Base-by-base conservation (phyloP, 2,113 vertebrate species). In the Prionailurus bengalensis region DNA sequence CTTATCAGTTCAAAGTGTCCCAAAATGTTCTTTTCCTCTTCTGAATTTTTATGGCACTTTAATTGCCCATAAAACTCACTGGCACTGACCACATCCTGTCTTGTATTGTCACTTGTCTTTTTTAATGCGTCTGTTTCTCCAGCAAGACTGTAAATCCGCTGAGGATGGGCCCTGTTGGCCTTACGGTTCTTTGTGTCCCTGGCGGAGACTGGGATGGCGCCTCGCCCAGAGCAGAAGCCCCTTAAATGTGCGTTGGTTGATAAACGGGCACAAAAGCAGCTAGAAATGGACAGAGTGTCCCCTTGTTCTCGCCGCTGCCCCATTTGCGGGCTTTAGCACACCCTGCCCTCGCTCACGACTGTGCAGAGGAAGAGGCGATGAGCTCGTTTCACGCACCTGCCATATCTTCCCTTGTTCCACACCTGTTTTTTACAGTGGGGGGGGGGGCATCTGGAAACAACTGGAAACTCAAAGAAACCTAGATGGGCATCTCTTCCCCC, bases 21-120 rank as follows among this genome's bases (percentile, higher is more conserved):
- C 70, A 31, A 45, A 58, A 45, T 29, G 19, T 80, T 83, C 68
- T 87, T 36, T 31, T 82, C 66, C 33, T 94, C 13, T 66, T 81
- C 78, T 53, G 36, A 73, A 76, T 93, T 84, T 96, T 89, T 76
- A 80, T 61, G 70, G 39, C 74, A 61, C 33, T 81, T 95, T 83
- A 55, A 79, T 29, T 48, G 78, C 66, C 86, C 53, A 11, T 66
- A 84, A 93, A 66, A 39, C 86, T 68, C 83, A 10, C 12, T 66
- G 70, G 94, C 51, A 13, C 58, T 71, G 94, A 31, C 48, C 73
- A 39, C 36, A 71, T 65, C 89, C 92, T 83, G 83, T 63, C 91
- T 90, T 74, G 16, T 45, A 39, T 29, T 7, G 1, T 88, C 45
- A 78, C n/a, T 92, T 73, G 15, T 93, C 82, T 83, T 84, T 90